phyloP scores from a whole-genome alignment of 2,113 vertebrate genomes.

The Muntiacus reevesi region DNA sequence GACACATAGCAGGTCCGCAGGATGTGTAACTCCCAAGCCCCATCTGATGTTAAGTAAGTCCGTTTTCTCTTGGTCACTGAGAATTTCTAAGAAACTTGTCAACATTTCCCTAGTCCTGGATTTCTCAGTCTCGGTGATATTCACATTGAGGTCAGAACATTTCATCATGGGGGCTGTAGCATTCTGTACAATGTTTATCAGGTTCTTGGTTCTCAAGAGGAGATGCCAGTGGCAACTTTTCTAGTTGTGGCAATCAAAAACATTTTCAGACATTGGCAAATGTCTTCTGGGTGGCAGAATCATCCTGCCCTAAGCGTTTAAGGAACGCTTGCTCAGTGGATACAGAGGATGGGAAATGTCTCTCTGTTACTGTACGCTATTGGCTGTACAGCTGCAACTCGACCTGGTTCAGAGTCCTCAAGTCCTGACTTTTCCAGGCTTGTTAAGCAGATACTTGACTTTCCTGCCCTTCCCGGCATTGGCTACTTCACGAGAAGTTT shows the following conservation, averaged over 20 bases:
- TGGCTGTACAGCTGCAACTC: rapidly evolving
- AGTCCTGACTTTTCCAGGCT: neutral
- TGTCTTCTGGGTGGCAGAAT: neutral
- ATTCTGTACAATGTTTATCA: neutral
- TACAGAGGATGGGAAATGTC: rapidly evolving
- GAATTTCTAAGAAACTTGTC: neutral
- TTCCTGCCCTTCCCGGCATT: neutral
- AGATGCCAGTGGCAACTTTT: neutral
- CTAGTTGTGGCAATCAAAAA: neutral
- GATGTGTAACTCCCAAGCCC: no score
- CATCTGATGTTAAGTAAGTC: rapidly evolving
- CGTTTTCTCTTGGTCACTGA: neutral
- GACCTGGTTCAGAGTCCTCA: rapidly evolving
- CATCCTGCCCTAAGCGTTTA: neutral
- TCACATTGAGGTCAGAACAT: neutral
- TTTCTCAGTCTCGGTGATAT: neutral
- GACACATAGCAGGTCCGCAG: rapidly evolving
- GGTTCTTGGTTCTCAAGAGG: neutral
- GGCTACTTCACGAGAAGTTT: neutral
- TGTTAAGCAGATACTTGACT: rapidly evolving
- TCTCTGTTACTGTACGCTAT: rapidly evolving
- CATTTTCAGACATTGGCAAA: neutral
- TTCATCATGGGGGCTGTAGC: neutral
- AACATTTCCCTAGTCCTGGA: neutral
- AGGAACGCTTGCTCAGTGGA: neutral